phyloP scores from a whole-genome alignment of 2,888 invertebrate genomes.

The Ophion obscuratus region DNA sequence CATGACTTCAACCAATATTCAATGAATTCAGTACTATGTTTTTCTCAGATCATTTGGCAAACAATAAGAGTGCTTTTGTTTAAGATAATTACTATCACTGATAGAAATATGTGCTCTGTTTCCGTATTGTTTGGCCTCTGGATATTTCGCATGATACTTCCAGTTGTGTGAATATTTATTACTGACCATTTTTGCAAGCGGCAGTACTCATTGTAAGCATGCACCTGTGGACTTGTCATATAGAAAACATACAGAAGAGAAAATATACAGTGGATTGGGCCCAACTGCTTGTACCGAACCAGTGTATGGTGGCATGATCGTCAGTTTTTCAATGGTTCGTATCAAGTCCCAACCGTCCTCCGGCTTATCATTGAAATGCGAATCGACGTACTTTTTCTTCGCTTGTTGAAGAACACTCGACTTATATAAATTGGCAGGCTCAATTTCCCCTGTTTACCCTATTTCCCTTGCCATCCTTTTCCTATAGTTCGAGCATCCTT shows the following conservation, averaged over 20 bases:
- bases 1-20: constrained; percentile 49
- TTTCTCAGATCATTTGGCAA: constrained; percentile 62
- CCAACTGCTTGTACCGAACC: background rate
- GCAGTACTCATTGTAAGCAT: constrained; percentile 40
- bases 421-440: constrained; percentile 13
- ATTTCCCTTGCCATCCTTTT: constrained; percentile 39
- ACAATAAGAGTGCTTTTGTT: constrained; percentile 50
- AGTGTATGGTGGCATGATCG: constrained; percentile 21
- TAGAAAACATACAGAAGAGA: background rate
- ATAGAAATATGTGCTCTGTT: constrained; percentile 59
- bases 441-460: constrained; percentile 17
- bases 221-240: constrained; percentile 17
- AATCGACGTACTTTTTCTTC: constrained; percentile 22
- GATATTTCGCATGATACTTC: constrained; percentile 51
- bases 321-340: background rate
- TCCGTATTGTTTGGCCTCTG: constrained; percentile 23
- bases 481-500: constrained; percentile 45
- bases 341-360: background rate
- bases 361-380: background rate
- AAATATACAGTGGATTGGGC: background rate
- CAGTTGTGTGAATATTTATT: constrained; percentile 59
- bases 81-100: constrained; percentile 53
- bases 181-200: constrained; percentile 20
- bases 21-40: constrained; percentile 53
- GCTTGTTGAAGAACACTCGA: constrained; percentile 24